Evolutionary conservation across 2,113 vertebrate genomes (phyloP).

Genomic region (Fulica atra): DNA sequence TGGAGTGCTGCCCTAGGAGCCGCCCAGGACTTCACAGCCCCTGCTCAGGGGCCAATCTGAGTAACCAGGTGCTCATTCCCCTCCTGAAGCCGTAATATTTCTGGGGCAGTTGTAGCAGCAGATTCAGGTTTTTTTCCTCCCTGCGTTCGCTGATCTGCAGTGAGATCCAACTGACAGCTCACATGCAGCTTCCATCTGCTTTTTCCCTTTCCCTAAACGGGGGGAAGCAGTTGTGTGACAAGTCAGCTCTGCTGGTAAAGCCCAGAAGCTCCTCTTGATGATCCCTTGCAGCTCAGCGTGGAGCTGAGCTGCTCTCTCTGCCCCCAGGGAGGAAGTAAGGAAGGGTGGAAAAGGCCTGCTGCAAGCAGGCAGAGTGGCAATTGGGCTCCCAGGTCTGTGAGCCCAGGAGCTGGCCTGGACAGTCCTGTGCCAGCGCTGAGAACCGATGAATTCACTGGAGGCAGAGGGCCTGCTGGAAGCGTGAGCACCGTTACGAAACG

Average conservation of each 20-base stretch:
- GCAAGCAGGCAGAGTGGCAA: background rate
- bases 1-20: background rate
- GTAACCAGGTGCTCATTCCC: rapidly evolving
- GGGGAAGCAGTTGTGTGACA: background rate
- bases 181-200: constrained; percentile 7
- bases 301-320: background rate
- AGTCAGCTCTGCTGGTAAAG: background rate
- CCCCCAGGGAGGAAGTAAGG: background rate
- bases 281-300: background rate
- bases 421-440: background rate
- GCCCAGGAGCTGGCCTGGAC: background rate
- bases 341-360: background rate
- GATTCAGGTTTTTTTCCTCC: background rate
- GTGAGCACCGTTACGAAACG: background rate
- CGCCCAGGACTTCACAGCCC: background rate
- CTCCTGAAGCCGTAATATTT: background rate
- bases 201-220: background rate
- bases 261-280: background rate
- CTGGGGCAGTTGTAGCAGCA: background rate
- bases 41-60: background rate
- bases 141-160: background rate
- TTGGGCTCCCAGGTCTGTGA: background rate
- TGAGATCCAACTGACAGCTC: background rate
- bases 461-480: background rate
- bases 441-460: background rate